These are phyloP conservation scores for Rachycentron canadum DNA, from an alignment of 2,797 vertebrate species.

Conservation along the genomic window DNA sequence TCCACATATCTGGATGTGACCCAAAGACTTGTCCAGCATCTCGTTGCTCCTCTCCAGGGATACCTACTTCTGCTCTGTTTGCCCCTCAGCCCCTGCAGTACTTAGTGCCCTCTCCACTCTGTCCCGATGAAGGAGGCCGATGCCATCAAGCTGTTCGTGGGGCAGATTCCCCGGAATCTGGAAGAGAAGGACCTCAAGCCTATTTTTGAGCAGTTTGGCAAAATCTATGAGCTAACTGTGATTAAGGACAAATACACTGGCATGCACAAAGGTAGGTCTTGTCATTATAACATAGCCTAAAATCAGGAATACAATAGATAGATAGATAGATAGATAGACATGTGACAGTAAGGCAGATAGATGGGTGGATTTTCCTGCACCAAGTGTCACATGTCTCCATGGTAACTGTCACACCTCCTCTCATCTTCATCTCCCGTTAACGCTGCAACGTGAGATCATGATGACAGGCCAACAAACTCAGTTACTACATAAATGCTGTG, in stretches of 20 bases:
- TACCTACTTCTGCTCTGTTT: slow-evolving; percentile 69
- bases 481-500: not conserved
- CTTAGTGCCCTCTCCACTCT: slow-evolving; percentile 66
- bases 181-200: slow-evolving; percentile 89
- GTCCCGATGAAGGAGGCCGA: slow-evolving; percentile 89
- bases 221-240: slow-evolving; percentile 89
- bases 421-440: slow-evolving; percentile 61
- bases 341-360: slow-evolving; percentile 22
- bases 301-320: slow-evolving; percentile 15
- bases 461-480: slow-evolving; percentile 36
- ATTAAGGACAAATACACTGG: slow-evolving; percentile 91
- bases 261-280: slow-evolving; percentile 88
- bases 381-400: slow-evolving; percentile 76
- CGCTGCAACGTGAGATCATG: slow-evolving; percentile 34
- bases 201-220: slow-evolving; percentile 88
- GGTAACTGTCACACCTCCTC: slow-evolving; percentile 79
- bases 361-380: slow-evolving; percentile 53
- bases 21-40: slow-evolving; percentile 49
- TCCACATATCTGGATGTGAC: slow-evolving; percentile 27
- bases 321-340: slow-evolving; percentile 23
- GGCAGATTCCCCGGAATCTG: slow-evolving; percentile 89
- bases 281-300: slow-evolving; percentile 46
- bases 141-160: slow-evolving; percentile 88
- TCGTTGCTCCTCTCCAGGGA: slow-evolving; percentile 64
- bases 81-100: slow-evolving; percentile 58